phyloP scores from a whole-genome alignment of 2,113 vertebrate genomes.

The Chamaea fasciata region DNA sequence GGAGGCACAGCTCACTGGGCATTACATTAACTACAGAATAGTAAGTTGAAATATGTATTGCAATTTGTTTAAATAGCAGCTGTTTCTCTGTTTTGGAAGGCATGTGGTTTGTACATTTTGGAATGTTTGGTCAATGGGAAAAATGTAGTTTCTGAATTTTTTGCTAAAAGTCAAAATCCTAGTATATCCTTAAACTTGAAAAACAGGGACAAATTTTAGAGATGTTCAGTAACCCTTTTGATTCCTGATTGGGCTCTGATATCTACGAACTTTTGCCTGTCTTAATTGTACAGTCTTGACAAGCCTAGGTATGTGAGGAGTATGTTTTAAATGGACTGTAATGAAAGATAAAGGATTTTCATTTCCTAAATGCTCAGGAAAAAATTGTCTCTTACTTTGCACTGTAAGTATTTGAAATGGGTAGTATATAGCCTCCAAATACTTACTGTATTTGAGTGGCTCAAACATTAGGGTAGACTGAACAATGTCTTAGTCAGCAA shows the following conservation, averaged over 20 bases:
- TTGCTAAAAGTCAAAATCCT: slow-evolving; percentile 30
- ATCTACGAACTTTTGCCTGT: slow-evolving; percentile 23
- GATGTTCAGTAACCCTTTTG: neutral
- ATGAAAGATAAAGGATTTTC: slow-evolving; percentile 35
- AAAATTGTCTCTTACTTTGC: slow-evolving; percentile 67
- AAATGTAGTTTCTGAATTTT: slow-evolving; percentile 41
- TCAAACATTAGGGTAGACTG: slow-evolving; percentile 52
- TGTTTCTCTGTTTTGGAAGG: slow-evolving; percentile 56
- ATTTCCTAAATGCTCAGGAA: slow-evolving; percentile 77
- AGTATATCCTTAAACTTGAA: slow-evolving; percentile 54
- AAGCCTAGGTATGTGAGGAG: slow-evolving; percentile 37
- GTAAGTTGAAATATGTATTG: slow-evolving; percentile 58
- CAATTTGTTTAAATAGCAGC: slow-evolving; percentile 33
- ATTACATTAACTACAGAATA: slow-evolving; percentile 64
- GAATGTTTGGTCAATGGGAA: slow-evolving; percentile 31
- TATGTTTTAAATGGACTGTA: slow-evolving; percentile 57
- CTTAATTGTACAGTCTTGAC: slow-evolving; percentile 60
- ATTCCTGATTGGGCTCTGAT: slow-evolving; percentile 29
- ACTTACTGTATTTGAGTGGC: slow-evolving; percentile 64
- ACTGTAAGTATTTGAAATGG: slow-evolving; percentile 62
- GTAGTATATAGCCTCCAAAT: slow-evolving; percentile 55
- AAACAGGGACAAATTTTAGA: slow-evolving; percentile 46
- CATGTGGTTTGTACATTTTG: slow-evolving; percentile 31
- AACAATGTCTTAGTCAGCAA: slow-evolving; percentile 53
- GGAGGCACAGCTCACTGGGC: slow-evolving; percentile 60